Evolutionary conservation across 2,797 vertebrate species (phyloP).

Genomic region (Halcyon chelicuti): DNA sequence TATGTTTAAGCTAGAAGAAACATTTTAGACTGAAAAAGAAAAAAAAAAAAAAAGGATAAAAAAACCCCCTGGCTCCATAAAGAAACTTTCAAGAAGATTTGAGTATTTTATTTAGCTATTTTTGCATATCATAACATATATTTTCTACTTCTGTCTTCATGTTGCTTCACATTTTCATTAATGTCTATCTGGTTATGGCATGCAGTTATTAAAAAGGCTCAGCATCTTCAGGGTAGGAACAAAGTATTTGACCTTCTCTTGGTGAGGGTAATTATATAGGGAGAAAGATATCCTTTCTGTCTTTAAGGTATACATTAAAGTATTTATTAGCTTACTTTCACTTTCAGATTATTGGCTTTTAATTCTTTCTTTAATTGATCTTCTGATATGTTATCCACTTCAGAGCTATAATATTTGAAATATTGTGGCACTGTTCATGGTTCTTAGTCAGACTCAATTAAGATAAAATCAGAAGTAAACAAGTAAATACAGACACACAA

Average conservation of each 20-base stretch:
- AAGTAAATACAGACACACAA: neutral
- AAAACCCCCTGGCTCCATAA: fast-evolving
- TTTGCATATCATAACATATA: neutral
- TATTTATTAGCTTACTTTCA: neutral
- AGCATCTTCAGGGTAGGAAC: neutral
- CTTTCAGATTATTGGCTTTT: neutral
- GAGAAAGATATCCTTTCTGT: neutral
- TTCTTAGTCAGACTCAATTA: neutral
- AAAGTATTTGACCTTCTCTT: neutral
- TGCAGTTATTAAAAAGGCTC: neutral
- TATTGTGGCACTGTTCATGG: neutral
- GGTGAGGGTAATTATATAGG: neutral
- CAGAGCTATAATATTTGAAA: neutral
- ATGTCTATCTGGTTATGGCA: neutral
- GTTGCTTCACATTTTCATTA: neutral
- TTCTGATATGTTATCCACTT: neutral
- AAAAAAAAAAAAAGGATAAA: neutral
- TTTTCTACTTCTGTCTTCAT: neutral
- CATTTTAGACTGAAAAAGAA: neutral
- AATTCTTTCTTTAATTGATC: neutral
- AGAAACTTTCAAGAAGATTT: neutral
- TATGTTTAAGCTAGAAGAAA: neutral
- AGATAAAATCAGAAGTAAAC: neutral
- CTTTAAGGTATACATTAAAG: neutral
- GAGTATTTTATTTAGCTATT: neutral